Percentiles rank a stretch among this genome's conserved stretches.
phyloP scores from a whole-genome alignment of 1,140 invertebrate genomes.

The Temnothorax nylanderi region DNA sequence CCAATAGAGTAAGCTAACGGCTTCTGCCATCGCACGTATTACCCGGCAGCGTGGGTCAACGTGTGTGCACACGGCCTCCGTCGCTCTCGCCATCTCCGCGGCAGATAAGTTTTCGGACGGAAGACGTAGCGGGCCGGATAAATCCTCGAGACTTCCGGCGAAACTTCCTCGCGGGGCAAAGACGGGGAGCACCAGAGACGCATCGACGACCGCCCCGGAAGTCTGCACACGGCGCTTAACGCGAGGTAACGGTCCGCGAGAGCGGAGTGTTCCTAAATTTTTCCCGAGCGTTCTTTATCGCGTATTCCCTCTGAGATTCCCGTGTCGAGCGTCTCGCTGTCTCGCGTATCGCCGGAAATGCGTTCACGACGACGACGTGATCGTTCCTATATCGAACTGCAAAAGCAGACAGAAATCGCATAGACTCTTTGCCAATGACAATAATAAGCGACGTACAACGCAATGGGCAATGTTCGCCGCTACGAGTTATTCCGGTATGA shows the following conservation, averaged over 20 bases:
- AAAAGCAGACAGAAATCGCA: neutral
- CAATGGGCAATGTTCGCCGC: neutral
- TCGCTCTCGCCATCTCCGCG: constrained; percentile 37
- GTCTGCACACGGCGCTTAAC: constrained; percentile 61
- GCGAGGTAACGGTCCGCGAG: constrained; percentile 52
- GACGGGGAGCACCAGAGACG: constrained; percentile 1
- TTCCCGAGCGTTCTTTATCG: constrained; percentile 43
- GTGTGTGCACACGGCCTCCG: constrained; percentile 36
- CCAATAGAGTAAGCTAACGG: constrained; percentile 79
- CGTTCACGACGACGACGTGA: neutral
- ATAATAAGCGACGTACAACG: neutral
- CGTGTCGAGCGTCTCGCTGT: neutral
- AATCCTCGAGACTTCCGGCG: constrained; percentile 65
- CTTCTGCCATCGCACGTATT: constrained; percentile 73
- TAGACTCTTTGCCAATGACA: neutral
- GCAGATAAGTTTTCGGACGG: constrained; percentile 71
- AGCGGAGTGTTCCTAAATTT: constrained; percentile 49
- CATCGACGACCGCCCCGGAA: constrained; percentile 40
- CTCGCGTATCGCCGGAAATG: neutral
- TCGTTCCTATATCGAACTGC: neutral
- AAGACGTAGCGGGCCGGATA: constrained; percentile 67
- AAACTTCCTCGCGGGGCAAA: constrained; percentile 57
- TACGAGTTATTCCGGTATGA: constrained; percentile 22
- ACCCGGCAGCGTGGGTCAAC: constrained; percentile 58
- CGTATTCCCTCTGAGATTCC: neutral